A percentile compares a stretch with the other conserved stretches of the same genome.
These are phyloP conservation scores for Bos taurus DNA, from an alignment of 2,113 vertebrate genomes.

Conservation along the genomic window DNA sequence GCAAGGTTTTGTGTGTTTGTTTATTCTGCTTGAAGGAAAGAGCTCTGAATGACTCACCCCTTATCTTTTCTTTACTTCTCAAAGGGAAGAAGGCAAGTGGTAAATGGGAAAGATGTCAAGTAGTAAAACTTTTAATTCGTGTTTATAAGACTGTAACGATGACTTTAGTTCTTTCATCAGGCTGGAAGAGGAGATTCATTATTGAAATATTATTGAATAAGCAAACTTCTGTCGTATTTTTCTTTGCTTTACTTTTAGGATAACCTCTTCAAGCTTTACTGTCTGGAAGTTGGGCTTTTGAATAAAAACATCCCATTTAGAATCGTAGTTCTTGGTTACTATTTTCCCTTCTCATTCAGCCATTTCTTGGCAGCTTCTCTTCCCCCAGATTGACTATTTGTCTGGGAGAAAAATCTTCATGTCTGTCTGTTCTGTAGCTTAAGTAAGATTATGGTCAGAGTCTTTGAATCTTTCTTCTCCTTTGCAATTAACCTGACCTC, in stretches of 20 bases:
- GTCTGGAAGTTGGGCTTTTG: not conserved
- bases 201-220: conserved; percentile 4
- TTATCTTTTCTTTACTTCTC: not conserved
- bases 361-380: conserved; percentile 53
- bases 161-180: not conserved
- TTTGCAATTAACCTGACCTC: conserved; percentile 39
- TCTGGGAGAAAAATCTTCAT: conserved; percentile 30
- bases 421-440: conserved; percentile 1
- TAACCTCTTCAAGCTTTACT: conserved; percentile 8
- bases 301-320: not conserved
- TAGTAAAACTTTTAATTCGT: not conserved
- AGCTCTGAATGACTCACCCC: not conserved
- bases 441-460: not conserved
- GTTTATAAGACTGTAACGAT: not conserved
- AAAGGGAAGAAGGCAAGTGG: not conserved
- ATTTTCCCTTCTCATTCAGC: not conserved
- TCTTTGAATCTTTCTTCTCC: conserved; percentile 46
- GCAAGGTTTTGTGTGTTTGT: not conserved
- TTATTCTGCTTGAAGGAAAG: not conserved
- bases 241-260: conserved; percentile 31
- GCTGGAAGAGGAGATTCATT: not conserved
- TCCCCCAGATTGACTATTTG: not conserved
- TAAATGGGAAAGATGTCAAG: not conserved
- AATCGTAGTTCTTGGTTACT: not conserved
- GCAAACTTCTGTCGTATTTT: not conserved